Conservation (phyloP, 2,113 vertebrate species). For the Piaya cayana region DNA sequence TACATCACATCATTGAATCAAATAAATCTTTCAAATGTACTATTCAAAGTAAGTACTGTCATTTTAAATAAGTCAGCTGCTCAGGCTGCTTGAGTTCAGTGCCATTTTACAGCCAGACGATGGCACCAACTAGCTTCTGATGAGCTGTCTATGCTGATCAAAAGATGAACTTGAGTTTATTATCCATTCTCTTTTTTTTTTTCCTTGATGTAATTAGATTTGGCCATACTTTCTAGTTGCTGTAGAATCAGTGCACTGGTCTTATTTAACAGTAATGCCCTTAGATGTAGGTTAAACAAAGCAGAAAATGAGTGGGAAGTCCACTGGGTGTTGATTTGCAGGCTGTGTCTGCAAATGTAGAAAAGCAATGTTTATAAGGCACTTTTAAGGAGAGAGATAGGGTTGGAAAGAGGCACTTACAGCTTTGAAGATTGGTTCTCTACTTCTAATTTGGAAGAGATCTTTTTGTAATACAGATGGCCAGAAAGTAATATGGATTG, state of each 20-base stretch:
- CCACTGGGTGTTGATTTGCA: background rate
- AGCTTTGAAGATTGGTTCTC: background rate
- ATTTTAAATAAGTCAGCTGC: background rate
- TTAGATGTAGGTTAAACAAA: conserved; percentile 46
- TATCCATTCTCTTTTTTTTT: background rate
- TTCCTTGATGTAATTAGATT: background rate
- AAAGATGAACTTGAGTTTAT: background rate
- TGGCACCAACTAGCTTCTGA: conserved; percentile 45
- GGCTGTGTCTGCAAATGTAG: background rate
- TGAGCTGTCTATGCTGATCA: background rate
- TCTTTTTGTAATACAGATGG: background rate
- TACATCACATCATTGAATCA: accelerated
- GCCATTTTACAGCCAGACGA: conserved; percentile 38
- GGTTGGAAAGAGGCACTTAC: background rate
- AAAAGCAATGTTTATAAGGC: background rate
- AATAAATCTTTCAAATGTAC: background rate
- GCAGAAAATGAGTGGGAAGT: conserved; percentile 20
- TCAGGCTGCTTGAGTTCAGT: background rate
- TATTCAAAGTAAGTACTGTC: background rate
- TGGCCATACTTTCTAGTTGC: background rate
- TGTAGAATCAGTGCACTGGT: background rate
- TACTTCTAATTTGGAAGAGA: background rate
- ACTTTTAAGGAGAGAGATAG: background rate
- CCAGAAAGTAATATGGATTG: background rate
- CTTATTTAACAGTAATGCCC: background rate